Base-by-base conservation (phyloP, 1,140 invertebrate genomes). In the Drosophila erecta region DNA sequence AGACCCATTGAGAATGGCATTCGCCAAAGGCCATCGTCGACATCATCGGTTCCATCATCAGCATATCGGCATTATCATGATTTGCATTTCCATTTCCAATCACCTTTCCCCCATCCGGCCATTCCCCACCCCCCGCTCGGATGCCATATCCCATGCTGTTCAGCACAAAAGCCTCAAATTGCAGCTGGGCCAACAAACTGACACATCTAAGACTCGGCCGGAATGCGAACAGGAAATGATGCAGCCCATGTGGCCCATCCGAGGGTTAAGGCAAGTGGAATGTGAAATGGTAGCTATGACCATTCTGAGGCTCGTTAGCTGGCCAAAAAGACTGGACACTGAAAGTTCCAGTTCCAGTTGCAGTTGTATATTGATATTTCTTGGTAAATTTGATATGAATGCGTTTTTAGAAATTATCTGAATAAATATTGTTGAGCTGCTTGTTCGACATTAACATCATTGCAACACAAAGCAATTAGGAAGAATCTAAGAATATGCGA, bases 141-240 rank as follows among this genome's bases (percentile, higher is more conserved):
- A 43, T 17, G 10, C 41, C 41, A 43, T 43, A 43, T 43, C 27
- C 40, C 17, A 20, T 43, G 10, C 17, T 4, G 17, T 51, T 64
- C 38, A 80, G 46, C 53, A 85, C 81, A 85, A 86, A 85, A 85
- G 81, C 81, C 66, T 66, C 69, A 70, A 85, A 86, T 81, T 85
- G 83, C 81, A 85, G 81, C 83, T 87, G 78, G 59, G 78, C 81
- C 73, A 70, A 78, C 78, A 77, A 69, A 66, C 64, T 38, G 56
- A 59, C 65, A 72, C 40, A 46, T 61, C 41, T 14, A n/a, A 59
- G 37, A 14, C 37, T 12, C 37, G 37, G 37, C 41, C 49, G 14
- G 33, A 17, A 15, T 33, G 11, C 30, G 40, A 15, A n/a, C 62
- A 69, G 65, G 62, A 69, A 67, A 55, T 56, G 40, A 33, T 46